These are phyloP conservation scores for Brenthis ino DNA, from an alignment of 2,888 invertebrate species.

Conservation along the genomic window DNA sequence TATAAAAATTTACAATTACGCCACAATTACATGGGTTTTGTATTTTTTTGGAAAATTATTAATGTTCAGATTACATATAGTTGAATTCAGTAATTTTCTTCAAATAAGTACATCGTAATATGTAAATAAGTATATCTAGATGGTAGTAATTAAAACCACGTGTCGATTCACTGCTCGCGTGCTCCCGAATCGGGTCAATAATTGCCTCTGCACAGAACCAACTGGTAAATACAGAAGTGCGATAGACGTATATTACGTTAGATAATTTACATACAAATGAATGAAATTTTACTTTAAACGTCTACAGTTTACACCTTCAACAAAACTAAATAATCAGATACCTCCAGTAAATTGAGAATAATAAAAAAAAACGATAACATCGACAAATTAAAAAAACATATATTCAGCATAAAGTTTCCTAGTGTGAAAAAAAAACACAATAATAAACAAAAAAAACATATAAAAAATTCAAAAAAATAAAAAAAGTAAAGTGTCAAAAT, in stretches of 20 bases:
- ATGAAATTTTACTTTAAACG: neutral
- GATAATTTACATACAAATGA: too few relatives aligned
- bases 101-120: slow-evolving; percentile 19
- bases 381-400: too few relatives aligned
- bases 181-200: slow-evolving; percentile 31
- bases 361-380: too few relatives aligned
- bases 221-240: neutral
- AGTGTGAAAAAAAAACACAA: neutral
- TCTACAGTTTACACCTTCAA: neutral
- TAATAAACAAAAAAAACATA: too few relatives aligned
- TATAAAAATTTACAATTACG: too few relatives aligned
- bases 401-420: too few relatives aligned
- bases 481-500: too few relatives aligned
- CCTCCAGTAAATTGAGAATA: too few relatives aligned
- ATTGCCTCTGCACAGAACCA: slow-evolving; percentile 20
- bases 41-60: too few relatives aligned
- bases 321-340: too few relatives aligned
- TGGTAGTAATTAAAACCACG: slow-evolving; percentile 31
- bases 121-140: slow-evolving; percentile 23
- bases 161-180: slow-evolving; percentile 29
- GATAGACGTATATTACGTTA: neutral
- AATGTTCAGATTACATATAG: neutral
- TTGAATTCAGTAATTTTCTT: slow-evolving; percentile 5
- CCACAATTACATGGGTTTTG: neutral
- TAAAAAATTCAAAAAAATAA: too few relatives aligned